Base-by-base conservation (phyloP, 2,113 vertebrate genomes). In the Oreocharis arfaki region DNA sequence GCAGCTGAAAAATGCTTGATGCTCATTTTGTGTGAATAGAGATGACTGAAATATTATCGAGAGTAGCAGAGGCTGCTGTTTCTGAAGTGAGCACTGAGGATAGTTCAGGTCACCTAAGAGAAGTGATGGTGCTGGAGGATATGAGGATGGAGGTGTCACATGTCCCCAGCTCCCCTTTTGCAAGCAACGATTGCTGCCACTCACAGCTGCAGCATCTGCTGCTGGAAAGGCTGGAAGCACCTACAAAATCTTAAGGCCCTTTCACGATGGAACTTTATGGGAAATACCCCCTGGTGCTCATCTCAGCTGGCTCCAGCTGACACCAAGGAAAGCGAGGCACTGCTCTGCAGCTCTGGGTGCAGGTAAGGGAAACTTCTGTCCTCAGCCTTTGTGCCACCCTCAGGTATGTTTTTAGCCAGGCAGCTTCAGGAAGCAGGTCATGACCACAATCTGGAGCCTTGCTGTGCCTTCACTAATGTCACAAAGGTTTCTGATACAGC, bases 221-320 rank as follows among this genome's bases (percentile, higher is more conserved):
- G 33, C 41, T 92, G 63, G 53, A 37, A 73, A 83, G 39, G 22
- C 44, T 94, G 75, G 46, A 65, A 92, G 61, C 13, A 93, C 18
- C 11, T 80, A 75, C 49, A 76, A 71, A 75, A 30, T 55, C 61
- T 80, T 28, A 26, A 63, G n/a, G 22, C 6, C 7, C 8, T 68
- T 93, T 69, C 46, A 44, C 0, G 0, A 7, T 22, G 33, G 30
- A 35, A 32, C 9, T 53, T 82, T 1, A 3, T 27, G 22, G 37
- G 16, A 76, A 83, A 69, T 9, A 49, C 1, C 6, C 9, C 2
- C 7, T 61, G 42, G 44, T 1, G 1, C 22, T 73, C 0, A 0
- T 23, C 35, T 74, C 37, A 79, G 49, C 30, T 2, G 0, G n/a
- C 33, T 75, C 27, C 53, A 55, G 44, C 56, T 76, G 65, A 37